A percentile compares a stretch with the other conserved stretches of the same genome.
These are phyloP conservation scores for Lepisosteus oculatus DNA, from an alignment of 2,113 vertebrate species.

Conservation along the genomic window DNA sequence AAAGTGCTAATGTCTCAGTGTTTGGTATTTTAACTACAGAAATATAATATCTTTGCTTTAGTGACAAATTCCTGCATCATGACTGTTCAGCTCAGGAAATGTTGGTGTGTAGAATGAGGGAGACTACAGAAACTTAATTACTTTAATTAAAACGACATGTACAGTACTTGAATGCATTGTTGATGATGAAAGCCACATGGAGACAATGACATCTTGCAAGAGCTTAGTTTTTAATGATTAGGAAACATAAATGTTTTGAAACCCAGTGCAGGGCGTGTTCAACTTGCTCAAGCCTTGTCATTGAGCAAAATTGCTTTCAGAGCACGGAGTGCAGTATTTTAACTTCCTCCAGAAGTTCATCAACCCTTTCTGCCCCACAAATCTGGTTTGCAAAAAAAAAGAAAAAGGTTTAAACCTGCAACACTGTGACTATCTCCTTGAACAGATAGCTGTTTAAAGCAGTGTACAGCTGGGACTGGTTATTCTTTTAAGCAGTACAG, in stretches of 20 bases:
- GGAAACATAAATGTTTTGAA: too few species aligned
- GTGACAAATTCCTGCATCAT: constrained; percentile 22
- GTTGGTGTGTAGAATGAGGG: constrained; percentile 30
- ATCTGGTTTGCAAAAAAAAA: too few species aligned
- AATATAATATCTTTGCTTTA: constrained; percentile 39
- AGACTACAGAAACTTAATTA: constrained; percentile 33
- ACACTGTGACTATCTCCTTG: neutral
- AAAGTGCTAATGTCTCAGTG: constrained; percentile 7
- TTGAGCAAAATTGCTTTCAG: too few species aligned
- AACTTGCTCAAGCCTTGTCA: too few species aligned
- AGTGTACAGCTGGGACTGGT: neutral
- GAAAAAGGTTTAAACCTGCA: neutral
- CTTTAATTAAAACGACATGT: constrained; percentile 56
- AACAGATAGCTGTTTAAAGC: too few species aligned
- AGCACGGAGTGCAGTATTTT: too few species aligned
- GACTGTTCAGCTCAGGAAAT: constrained; percentile 31
- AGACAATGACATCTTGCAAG: too few species aligned
- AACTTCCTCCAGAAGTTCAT: too few species aligned
- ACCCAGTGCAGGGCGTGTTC: too few species aligned
- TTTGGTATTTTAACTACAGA: constrained; percentile 40
- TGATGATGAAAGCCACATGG: neutral
- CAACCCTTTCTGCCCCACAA: too few species aligned
- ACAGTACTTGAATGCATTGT: neutral
- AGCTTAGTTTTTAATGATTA: too few species aligned
- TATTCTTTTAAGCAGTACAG: neutral